phyloP scores from a whole-genome alignment of 2,797 vertebrate genomes.

The Clarias fuscus region DNA sequence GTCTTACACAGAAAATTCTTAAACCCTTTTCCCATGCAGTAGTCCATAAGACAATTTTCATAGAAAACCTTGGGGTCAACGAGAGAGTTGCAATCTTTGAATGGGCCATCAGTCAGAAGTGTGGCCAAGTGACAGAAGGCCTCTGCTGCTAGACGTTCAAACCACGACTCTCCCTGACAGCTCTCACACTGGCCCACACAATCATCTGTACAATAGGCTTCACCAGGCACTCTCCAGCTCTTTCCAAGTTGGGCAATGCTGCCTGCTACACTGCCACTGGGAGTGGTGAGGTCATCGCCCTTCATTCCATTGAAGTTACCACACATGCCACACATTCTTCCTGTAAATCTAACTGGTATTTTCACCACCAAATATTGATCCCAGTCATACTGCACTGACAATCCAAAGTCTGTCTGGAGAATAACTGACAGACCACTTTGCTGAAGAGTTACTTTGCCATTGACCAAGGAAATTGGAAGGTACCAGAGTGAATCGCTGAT shows the following conservation, averaged over 20 bases:
- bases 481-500: constrained; percentile 31
- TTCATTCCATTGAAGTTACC: constrained; percentile 72
- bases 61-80: constrained; percentile 60
- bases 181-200: constrained; percentile 55
- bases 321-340: constrained; percentile 74
- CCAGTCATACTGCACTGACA: constrained; percentile 76
- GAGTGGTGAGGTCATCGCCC: constrained; percentile 61
- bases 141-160: constrained; percentile 23
- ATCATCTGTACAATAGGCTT: constrained; percentile 62
- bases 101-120: constrained; percentile 65
- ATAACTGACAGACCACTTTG: constrained; percentile 60
- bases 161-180: constrained; percentile 44
- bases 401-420: constrained; percentile 67
- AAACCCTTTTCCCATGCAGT: constrained; percentile 64
- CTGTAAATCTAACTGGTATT: constrained; percentile 60
- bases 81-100: constrained; percentile 62
- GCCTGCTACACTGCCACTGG: not conserved
- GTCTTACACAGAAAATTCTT: constrained; percentile 64
- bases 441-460: constrained; percentile 60
- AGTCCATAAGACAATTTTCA: constrained; percentile 69
- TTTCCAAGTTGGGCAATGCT: constrained; percentile 59
- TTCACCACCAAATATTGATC: constrained; percentile 62
- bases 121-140: constrained; percentile 57
- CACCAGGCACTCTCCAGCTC: constrained; percentile 71
- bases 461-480: constrained; percentile 65